Conservation (phyloP, 2,888 invertebrate species). For the Muscina levida region DNA sequence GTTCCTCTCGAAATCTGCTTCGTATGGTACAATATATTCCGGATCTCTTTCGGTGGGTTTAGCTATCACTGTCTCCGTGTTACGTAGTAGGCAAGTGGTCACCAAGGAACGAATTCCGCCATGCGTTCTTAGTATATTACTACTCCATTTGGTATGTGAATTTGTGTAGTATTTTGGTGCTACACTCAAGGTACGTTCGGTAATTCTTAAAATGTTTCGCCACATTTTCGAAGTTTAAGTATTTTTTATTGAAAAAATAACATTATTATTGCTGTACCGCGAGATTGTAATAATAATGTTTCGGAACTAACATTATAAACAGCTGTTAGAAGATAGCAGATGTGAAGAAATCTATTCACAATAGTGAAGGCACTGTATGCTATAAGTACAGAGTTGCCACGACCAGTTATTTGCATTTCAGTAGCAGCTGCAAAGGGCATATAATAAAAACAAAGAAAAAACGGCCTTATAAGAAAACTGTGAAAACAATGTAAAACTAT, state of each 20-base stretch:
- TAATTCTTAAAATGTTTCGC: conserved; percentile 37
- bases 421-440: no score
- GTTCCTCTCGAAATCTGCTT: conserved; percentile 68
- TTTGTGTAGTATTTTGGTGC: not conserved
- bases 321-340: not conserved
- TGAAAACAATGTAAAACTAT: no score
- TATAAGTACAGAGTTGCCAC: no score
- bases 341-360: not conserved
- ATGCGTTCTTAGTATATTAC: no score
- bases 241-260: no score
- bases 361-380: no score
- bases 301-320: not conserved
- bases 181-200: conserved; percentile 17
- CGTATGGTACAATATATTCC: conserved; percentile 74
- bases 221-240: conserved; percentile 41
- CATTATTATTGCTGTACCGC: no score
- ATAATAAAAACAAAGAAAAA: no score
- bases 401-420: no score
- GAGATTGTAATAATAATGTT: not conserved
- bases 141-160: not conserved
- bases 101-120: conserved; percentile 5
- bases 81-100: not conserved
- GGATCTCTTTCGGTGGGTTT: conserved; percentile 68
- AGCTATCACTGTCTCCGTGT: not conserved
- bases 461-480: no score